phyloP scores from a whole-genome alignment of 2,113 vertebrate species.

The Lophius piscatorius region DNA sequence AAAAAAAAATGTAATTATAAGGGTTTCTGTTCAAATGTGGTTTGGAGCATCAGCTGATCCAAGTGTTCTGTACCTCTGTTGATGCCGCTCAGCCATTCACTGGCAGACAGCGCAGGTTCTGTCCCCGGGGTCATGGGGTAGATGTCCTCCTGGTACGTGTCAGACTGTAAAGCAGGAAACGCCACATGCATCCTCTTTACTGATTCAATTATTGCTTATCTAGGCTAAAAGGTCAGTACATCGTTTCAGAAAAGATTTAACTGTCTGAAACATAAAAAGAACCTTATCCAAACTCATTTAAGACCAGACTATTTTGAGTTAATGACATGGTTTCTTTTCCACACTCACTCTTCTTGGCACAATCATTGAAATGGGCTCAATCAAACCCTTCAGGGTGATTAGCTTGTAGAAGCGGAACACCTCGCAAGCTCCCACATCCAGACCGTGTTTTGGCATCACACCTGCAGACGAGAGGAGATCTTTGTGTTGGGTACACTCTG shows the following conservation, averaged over 20 bases:
- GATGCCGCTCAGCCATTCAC: constrained; percentile 93
- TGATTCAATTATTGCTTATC: constrained; percentile 1
- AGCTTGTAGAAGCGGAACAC: constrained; percentile 98
- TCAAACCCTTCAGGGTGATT: constrained; percentile 93
- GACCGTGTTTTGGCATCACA: constrained; percentile 96
- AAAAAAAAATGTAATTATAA: too few relatives aligned
- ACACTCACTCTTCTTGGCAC: constrained; percentile 94
- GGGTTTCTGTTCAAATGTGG: background rate
- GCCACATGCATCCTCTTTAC: constrained; percentile 5
- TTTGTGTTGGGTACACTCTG: background rate
- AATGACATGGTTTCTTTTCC: background rate
- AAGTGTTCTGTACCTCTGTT: constrained; percentile 84
- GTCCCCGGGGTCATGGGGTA: constrained; percentile 97
- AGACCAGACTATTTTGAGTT: too few relatives aligned
- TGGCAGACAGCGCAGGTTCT: constrained; percentile 89
- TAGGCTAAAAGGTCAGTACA: background rate
- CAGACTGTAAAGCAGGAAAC: constrained; percentile 83
- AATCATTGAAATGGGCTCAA: constrained; percentile 98
- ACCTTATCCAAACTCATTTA: background rate
- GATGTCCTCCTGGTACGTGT: constrained; percentile 98
- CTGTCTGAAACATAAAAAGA: background rate
- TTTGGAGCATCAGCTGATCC: background rate
- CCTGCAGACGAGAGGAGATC: constrained; percentile 76
- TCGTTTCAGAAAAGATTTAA: background rate
- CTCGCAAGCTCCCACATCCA: constrained; percentile 94